Evolutionary conservation across 92 coral and sea anemone genomes (phyloP).

Genomic region (Meandrina meandrites): DNA sequence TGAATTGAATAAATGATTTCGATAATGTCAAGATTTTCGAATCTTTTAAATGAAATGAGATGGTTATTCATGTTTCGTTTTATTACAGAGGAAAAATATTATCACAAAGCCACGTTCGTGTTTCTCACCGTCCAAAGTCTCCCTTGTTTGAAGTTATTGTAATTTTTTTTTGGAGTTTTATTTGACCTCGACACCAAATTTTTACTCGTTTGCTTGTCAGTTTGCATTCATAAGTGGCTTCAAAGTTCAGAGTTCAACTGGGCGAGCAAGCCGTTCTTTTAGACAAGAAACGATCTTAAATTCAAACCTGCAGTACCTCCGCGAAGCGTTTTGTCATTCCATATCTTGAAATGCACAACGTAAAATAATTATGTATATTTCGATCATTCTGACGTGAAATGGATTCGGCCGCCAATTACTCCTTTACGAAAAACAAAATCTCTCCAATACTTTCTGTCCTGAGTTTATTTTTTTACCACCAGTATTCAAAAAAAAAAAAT

Average conservation of each 20-base stretch:
- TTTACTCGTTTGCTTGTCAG: neutral
- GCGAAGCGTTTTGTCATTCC: neutral
- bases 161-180: neutral
- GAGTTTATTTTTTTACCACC: neutral
- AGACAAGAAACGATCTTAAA: neutral
- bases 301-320: neutral
- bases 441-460: neutral
- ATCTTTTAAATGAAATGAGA: constrained; percentile 6
- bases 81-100: constrained; percentile 25
- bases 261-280: neutral
- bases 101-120: constrained; percentile 10
- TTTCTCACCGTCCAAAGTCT: constrained; percentile 24
- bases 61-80: constrained; percentile 31
- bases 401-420: constrained; percentile 9
- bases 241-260: neutral
- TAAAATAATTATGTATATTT: constrained; percentile 32
- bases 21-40: constrained; percentile 24
- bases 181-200: constrained; percentile 7
- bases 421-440: constrained; percentile 5
- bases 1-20: constrained; percentile 38
- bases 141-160: neutral
- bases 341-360: constrained; percentile 2
- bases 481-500: neutral
- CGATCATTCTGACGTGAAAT: constrained; percentile 11
- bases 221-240: constrained; percentile 10